Evolutionary conservation across 37 sponge, comb jelly and placozoan species (phyloP), one percentile per base, ranked within the genome.

Genomic region (Halisarca cf. caerulea): DNA sequence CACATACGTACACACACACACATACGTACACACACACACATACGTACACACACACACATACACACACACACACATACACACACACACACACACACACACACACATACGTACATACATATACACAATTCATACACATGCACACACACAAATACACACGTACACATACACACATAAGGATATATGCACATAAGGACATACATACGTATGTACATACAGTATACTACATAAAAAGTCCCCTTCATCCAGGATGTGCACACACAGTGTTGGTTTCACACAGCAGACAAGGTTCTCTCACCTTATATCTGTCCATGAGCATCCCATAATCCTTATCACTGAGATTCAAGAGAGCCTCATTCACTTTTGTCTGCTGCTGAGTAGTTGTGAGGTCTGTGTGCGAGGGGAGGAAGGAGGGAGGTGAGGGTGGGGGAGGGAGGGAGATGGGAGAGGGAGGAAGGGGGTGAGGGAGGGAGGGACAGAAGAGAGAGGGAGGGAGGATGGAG

Each of bases 281-380:
- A n/a, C n/a, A n/a, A n/a, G n/a, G 68, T 23, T 66, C 78, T 6
- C 39, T 2, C 40, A 91, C 91, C 84, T 91, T 91, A 66, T 80
- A 92, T 27, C 86, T 45, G 23, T 51, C 66, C 84, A 86, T 86
- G 66, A 92, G 64, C 2, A 37, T 37, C 6, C 32, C 38, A 40
- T 84, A 89, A 64, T 93, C 86, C 18, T 53, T 45, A 35, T 92
- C 92, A 85, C 51, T 82, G 28, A 92, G 72, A 11, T 64, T 38
- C 27, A 78, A 36, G n/a, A 92, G 83, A 53, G 75, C 86, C 14
- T 81, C 83, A 66, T 92, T 85, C 21, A 92, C 43, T 32, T 27
- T 66, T 14, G 89, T 64, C 83, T 92, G 92, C 30, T 68, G 69
- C 34, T 68, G 69, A 4, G 34, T 33, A 8, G 35, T 30, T 30